Evolutionary conservation across 2,797 vertebrate species (phyloP).

Genomic region (Enteromius afrohamiltoni): DNA sequence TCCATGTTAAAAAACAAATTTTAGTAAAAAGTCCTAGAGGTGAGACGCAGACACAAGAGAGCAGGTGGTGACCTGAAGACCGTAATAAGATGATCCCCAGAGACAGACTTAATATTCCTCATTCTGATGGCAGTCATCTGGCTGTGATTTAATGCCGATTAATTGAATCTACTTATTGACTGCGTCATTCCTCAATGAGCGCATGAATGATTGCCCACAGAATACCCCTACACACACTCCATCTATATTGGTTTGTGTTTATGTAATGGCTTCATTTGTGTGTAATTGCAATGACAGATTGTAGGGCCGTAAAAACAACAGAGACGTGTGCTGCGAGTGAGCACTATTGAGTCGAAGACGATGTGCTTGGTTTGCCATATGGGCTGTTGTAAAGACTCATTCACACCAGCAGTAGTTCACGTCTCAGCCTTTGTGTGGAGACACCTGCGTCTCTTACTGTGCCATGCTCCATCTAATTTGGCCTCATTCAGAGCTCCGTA

Average conservation of each 20-base stretch:
- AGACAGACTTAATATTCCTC: neutral
- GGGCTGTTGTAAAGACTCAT: constrained; percentile 40
- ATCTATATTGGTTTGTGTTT: constrained; percentile 14
- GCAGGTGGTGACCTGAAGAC: constrained; percentile 28
- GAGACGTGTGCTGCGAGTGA: constrained; percentile 8
- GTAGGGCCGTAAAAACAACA: constrained; percentile 27
- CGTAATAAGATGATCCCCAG: constrained; percentile 1
- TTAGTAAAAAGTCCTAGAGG: neutral
- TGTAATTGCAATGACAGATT: constrained; percentile 32
- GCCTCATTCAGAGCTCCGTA: constrained; percentile 11
- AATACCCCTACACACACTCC: constrained; percentile 17
- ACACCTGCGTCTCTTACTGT: constrained; percentile 34
- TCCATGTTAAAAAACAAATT: neutral
- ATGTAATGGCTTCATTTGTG: constrained; percentile 36
- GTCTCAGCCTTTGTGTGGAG: constrained; percentile 34
- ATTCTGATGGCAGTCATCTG: constrained; percentile 39
- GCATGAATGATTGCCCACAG: constrained; percentile 27
- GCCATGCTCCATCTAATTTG: constrained; percentile 10
- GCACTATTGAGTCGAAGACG: constrained; percentile 35
- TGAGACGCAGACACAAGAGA: neutral
- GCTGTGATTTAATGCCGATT: constrained; percentile 45
- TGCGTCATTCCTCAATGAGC: constrained; percentile 25
- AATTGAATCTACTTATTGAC: constrained; percentile 43
- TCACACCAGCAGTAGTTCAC: constrained; percentile 34
- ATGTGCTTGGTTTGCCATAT: constrained; percentile 38